Evolutionary conservation across 2,797 vertebrate genomes (phyloP), one percentile per base, ranked within the genome.

Genomic region (Falco cherrug): DNA sequence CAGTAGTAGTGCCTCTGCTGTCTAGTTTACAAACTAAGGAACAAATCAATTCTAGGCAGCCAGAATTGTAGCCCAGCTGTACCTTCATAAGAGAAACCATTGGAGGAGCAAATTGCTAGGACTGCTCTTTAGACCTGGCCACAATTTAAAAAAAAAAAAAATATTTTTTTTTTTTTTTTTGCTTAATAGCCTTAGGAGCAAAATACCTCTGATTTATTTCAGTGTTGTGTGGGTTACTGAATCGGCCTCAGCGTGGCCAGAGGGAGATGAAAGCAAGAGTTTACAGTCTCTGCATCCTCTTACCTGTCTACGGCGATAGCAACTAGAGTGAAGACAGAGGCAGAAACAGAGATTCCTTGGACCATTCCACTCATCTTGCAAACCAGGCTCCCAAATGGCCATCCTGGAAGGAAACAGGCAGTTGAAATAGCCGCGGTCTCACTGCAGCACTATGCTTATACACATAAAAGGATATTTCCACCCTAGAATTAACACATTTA

Each of bases 291-390:
- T 24, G 10, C 15, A 5, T 26, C 28, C 5, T 71, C 97, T 94
- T 98, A 99, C 99, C 99, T 99, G 97, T 99, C 99, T 29, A 99
- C 97, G 0, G 99, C 99, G 71, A 99, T 99, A 12, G 99, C 99
- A 28, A 99, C 99, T 86, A 99, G 98, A 13, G 99, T 99, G 95
- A 99, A 99, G 83, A 99, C 99, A 1, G 99, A 99, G 24, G 99
- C 98, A 5, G 99, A 99, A 43, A 99, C 99, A 1, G 99, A 99
- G 95, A 99, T 98, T 56, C 99, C 99, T 93, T 99, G 99, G 51
- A 99, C 98, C 98, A 99, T 98, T 33, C 99, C 99, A 0, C 99
- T 99, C 98, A 99, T 98, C 95, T 99, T 99, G 96, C 99, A 99
- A 84, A 99, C 97, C 21, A 98, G 91, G 50, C 98, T 99, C 60